A percentile compares a stretch with the other conserved stretches of the same genome.
Evolutionary conservation across 2,797 vertebrate genomes (phyloP).

Genomic region (Sebastes diaconus): DNA sequence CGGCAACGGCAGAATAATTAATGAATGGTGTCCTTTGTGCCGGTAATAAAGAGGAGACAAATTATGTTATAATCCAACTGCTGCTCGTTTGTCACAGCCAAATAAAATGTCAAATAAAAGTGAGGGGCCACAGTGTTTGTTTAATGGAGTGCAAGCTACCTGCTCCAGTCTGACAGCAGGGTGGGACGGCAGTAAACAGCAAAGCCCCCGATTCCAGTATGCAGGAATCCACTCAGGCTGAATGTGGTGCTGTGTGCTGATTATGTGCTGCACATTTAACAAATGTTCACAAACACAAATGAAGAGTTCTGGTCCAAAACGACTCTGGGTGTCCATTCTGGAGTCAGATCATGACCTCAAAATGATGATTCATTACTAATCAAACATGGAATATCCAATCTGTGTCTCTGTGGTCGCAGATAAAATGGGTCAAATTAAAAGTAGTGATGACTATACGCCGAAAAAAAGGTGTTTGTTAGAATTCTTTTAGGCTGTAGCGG

Average conservation of each 20-base stretch:
- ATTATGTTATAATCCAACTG: conserved; percentile 99
- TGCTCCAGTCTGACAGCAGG: conserved; percentile 89
- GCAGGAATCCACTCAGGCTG: conserved; percentile 45
- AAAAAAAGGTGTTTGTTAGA: not conserved
- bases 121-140: conserved; percentile 96
- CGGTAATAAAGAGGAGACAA: conserved; percentile 99
- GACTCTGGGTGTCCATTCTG: conserved; percentile 9
- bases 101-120: conserved; percentile 99
- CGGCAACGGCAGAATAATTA: conserved; percentile 99
- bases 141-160: conserved; percentile 98
- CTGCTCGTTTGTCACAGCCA: conserved; percentile 99
- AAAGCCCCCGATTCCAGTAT: conserved; percentile 19
- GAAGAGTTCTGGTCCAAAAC: conserved; percentile 34
- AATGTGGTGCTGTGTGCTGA: conserved; percentile 30
- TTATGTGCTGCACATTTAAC: conserved; percentile 60
- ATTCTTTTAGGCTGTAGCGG: too few relatives aligned
- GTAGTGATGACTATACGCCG: not conserved
- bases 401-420: not conserved
- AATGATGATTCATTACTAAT: conserved; percentile 22
- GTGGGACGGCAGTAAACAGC: conserved; percentile 55
- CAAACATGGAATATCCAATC: conserved; percentile 36
- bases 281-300: conserved; percentile 61
- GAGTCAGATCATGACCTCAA: conserved; percentile 27
- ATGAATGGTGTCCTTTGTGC: conserved; percentile 99
- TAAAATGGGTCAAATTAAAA: not conserved